Evolutionary conservation across 2,113 vertebrate genomes (phyloP), one percentile per base, ranked within the genome.

Genomic region (Alethe diademata): DNA sequence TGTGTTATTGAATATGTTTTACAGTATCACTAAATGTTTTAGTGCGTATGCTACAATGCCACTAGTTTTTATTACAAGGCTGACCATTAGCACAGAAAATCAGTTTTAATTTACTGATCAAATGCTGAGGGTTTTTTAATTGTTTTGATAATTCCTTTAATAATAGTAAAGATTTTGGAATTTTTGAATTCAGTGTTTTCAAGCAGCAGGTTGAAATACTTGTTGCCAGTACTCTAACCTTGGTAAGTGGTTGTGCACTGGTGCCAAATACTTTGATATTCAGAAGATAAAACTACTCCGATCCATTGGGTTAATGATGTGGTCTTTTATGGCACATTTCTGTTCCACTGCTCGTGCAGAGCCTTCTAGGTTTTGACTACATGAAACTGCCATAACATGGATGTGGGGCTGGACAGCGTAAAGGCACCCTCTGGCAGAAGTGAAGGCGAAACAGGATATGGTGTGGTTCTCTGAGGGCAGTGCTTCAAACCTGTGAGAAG

Each of bases 401-500:
- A 13, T 23, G 12, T 26, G 35, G 31, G n/a, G 15, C 67, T 54
- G 58, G 48, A 38, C 43, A 86, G 29, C 19, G 29, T 2, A 5
- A 40, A 22, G 14, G 19, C 6, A 2, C 35, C 18, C 22, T 38
- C 36, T 61, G 28, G 16, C 62, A 58, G 36, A 51, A 66, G 24
- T 5, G 14, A 51, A 36, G 22, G 12, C 19, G 19, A 45, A 35
- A 38, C 18, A 54, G 33, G 5, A 17, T 19, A 2, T 9, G 4
- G 19, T 28, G 40, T 1, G 0, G 22, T 28, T 87, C 53, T 62
- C 47, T 13, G 22, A 26, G 61, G 43, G 16, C 35, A 82, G 8
- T 4, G 0, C 31, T 88, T 66, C 47, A 26, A 24, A 31, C 20
- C 33, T 1, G 0, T 17, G 40, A 71, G 51, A 31, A 1, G 3